Evolutionary conservation across 1,140 invertebrate genomes (phyloP).

Genomic region (Nasonia longicornis): DNA sequence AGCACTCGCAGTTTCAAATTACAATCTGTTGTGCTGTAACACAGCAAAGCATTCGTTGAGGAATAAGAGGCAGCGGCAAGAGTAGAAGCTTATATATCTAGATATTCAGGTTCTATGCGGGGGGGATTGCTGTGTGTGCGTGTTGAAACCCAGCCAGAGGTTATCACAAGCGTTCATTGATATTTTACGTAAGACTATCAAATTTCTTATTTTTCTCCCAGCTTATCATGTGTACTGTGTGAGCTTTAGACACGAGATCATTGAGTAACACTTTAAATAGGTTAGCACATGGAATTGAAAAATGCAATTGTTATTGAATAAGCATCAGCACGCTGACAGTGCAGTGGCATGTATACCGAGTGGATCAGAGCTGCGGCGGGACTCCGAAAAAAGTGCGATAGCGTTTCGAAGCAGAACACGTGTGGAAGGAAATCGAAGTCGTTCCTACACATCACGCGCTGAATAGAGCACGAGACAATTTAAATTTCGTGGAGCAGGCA

Average conservation of each 20-base stretch:
- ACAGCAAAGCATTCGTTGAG: not conserved
- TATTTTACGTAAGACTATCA: constrained; percentile 22
- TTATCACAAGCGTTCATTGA: constrained; percentile 22
- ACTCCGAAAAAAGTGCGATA: not conserved
- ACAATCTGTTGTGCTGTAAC: constrained; percentile 26
- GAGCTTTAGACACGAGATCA: not conserved
- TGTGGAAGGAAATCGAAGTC: not conserved
- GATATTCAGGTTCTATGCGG: constrained; percentile 1
- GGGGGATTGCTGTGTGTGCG: not conserved
- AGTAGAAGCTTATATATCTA: constrained; percentile 10
- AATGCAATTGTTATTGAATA: not conserved
- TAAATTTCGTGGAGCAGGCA: not conserved
- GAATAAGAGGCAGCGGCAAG: not conserved
- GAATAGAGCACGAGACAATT: not conserved
- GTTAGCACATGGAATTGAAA: not conserved
- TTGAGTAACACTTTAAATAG: constrained; percentile 3
- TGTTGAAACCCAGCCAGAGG: not conserved
- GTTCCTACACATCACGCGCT: not conserved
- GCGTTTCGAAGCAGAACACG: not conserved
- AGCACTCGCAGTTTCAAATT: constrained; percentile 7
- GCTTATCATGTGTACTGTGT: not conserved
- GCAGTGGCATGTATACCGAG: no score
- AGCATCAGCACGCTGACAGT: not conserved
- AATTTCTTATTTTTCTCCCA: constrained; percentile 4
- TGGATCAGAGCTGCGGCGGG: not conserved